A percentile compares a stretch with the other conserved stretches of the same genome.
These are phyloP conservation scores for Penaeus monodon DNA, from an alignment of 2,888 invertebrate genomes.

Conservation along the genomic window DNA sequence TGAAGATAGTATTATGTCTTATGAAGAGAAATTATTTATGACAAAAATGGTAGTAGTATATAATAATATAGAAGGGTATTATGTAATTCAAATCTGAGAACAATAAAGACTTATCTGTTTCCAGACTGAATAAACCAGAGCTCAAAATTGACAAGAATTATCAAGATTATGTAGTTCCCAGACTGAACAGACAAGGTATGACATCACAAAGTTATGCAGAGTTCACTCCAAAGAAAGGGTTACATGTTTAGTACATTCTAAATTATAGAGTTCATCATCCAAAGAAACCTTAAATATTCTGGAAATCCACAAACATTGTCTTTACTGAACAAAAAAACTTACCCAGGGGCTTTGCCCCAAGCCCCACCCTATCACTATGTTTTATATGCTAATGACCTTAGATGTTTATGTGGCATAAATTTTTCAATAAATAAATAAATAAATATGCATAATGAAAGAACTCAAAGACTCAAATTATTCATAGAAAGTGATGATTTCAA, in stretches of 20 bases:
- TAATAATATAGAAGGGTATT: conserved; percentile 7
- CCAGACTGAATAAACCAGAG: neutral
- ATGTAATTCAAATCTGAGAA: conserved; percentile 1
- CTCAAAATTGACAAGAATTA: neutral
- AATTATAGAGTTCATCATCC: conserved; percentile 22
- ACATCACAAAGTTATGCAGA: conserved; percentile 4
- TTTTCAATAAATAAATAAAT: neutral
- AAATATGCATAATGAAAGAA: neutral
- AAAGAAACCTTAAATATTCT: conserved; percentile 6
- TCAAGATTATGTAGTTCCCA: neutral
- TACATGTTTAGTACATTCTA: conserved; percentile 25
- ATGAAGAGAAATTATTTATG: neutral
- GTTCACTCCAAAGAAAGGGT: conserved; percentile 1
- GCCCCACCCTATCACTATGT: too few relatives aligned
- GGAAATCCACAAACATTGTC: too few relatives aligned
- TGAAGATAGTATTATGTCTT: neutral
- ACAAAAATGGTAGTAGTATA: conserved; percentile 17
- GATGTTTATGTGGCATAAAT: conserved; percentile 42
- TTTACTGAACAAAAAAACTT: too few relatives aligned
- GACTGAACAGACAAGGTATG: neutral
- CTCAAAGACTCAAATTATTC: conserved; percentile 46
- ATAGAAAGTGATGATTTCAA: conserved; percentile 51
- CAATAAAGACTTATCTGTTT: neutral
- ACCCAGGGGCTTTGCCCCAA: too few relatives aligned
- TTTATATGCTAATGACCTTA: conserved; percentile 32